These are phyloP conservation scores for Eutrigla gurnardus DNA, from an alignment of 2,797 vertebrate genomes.

Conservation along the genomic window DNA sequence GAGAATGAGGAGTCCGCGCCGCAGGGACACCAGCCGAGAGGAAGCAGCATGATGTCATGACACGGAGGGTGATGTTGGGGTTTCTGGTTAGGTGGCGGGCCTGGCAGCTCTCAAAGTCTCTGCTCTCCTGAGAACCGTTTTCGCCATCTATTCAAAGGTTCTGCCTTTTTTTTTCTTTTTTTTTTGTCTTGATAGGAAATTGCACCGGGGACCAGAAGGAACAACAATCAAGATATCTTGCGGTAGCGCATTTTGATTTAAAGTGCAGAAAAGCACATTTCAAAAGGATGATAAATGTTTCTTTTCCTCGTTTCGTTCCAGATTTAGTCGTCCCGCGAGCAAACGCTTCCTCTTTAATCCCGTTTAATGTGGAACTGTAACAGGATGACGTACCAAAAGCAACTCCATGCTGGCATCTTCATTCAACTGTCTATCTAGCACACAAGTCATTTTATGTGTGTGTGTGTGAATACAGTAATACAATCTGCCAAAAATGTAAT, in stretches of 20 bases:
- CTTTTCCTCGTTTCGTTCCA: constrained; percentile 40
- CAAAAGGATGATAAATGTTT: constrained; percentile 30
- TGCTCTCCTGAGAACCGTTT: constrained; percentile 36
- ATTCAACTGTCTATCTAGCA: constrained; percentile 32
- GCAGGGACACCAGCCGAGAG: constrained; percentile 50
- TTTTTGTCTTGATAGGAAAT: constrained; percentile 29
- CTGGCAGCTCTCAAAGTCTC: constrained; percentile 38
- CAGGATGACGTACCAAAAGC: constrained; percentile 43
- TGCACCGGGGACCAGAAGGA: not conserved
- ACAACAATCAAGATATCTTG: constrained; percentile 18
- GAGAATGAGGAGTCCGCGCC: constrained; percentile 55
- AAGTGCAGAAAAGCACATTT: constrained; percentile 33
- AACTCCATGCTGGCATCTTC: constrained; percentile 46
- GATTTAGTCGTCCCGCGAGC: constrained; percentile 25
- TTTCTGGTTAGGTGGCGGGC: constrained; percentile 37
- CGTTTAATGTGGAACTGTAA: constrained; percentile 43
- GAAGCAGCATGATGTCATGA: constrained; percentile 63
- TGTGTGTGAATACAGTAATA: constrained; percentile 33
- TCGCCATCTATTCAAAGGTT: constrained; percentile 31
- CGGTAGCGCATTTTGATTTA: constrained; percentile 32
- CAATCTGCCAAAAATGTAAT: constrained; percentile 16
- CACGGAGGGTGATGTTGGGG: constrained; percentile 40
- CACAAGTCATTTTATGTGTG: constrained; percentile 8
- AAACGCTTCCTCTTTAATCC: constrained; percentile 44
- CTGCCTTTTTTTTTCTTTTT: constrained; percentile 22